These are phyloP conservation scores for Turritopsis dohrnii DNA, from an alignment of 30 jellyfish, hydroid and myxozoan species.

Conservation along the genomic window DNA sequence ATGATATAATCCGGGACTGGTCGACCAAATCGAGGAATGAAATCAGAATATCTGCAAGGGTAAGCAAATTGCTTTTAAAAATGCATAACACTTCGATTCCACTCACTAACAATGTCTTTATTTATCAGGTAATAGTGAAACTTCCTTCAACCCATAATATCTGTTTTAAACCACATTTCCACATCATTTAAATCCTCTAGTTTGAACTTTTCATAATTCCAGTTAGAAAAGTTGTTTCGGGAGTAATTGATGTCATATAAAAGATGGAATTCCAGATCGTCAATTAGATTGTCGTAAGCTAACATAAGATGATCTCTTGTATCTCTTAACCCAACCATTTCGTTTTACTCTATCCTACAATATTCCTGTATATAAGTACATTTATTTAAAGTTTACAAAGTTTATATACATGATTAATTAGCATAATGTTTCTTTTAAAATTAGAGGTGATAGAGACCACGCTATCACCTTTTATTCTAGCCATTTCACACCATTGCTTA, in stretches of 20 bases:
- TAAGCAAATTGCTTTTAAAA: constrained; percentile 46
- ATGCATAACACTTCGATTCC: too few species aligned
- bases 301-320: constrained; percentile 17
- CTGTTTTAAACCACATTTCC: background rate
- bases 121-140: too few species aligned
- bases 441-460: background rate
- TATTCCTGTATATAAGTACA: background rate
- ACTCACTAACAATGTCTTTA: too few species aligned
- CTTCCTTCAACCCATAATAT: background rate
- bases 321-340: constrained; percentile 14
- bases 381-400: background rate
- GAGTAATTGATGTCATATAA: constrained; percentile 3
- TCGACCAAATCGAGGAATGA: constrained; percentile 56
- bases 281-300: constrained; percentile 11
- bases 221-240: background rate
- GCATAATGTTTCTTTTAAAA: too few species aligned
- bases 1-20: constrained; percentile 26
- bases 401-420: too few species aligned
- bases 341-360: background rate
- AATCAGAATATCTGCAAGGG: constrained; percentile 50
- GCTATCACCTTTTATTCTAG: background rate
- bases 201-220: background rate
- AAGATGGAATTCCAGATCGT: constrained; percentile 11
- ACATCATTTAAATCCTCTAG: constrained; percentile 2
- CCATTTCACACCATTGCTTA: constrained; percentile 5